Percentiles rank a stretch among this genome's conserved stretches.
Conservation (phyloP, 2,888 invertebrate genomes). For the Yponomeuta cagnagella region DNA sequence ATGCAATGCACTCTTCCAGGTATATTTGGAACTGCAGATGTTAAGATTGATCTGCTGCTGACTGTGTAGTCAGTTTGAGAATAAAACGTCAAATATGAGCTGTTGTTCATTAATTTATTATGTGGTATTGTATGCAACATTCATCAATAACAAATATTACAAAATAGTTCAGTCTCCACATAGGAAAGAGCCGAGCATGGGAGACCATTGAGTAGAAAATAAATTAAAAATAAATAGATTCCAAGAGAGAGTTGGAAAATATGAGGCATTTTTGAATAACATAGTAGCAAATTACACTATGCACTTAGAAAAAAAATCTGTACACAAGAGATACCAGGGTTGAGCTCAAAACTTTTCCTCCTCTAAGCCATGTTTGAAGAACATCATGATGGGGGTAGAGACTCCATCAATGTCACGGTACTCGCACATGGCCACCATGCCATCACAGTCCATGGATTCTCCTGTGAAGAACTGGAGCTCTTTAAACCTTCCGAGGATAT, state of each 20-base stretch:
- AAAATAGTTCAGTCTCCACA: constrained; percentile 72
- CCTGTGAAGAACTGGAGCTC: constrained; percentile 95
- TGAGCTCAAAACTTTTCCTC: constrained; percentile 92
- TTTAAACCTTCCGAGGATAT: constrained; percentile 91
- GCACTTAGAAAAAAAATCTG: constrained; percentile 38
- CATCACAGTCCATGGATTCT: constrained; percentile 95
- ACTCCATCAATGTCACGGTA: constrained; percentile 92
- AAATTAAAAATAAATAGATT: constrained; percentile 10
- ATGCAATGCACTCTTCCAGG: too few relatives aligned
- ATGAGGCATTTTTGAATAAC: constrained; percentile 29
- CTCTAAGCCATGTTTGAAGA: constrained; percentile 95
- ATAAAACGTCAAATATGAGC: constrained; percentile 25
- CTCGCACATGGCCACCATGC: constrained; percentile 94
- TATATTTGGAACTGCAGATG: too few relatives aligned
- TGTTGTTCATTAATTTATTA: constrained; percentile 61
- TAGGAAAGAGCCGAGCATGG: constrained; percentile 55
- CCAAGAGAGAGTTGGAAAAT: background rate
- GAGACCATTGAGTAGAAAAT: constrained; percentile 66
- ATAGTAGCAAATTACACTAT: constrained; percentile 45
- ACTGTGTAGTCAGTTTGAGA: background rate
- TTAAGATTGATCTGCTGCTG: too few relatives aligned
- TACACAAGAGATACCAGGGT: constrained; percentile 18
- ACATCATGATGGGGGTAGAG: constrained; percentile 92
- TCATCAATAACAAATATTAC: constrained; percentile 45
- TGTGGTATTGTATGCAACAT: constrained; percentile 56